Percentiles rank a stretch among this genome's conserved stretches.
These are phyloP conservation scores for Polyommatus icarus DNA, from an alignment of 2,888 invertebrate species.

Conservation along the genomic window DNA sequence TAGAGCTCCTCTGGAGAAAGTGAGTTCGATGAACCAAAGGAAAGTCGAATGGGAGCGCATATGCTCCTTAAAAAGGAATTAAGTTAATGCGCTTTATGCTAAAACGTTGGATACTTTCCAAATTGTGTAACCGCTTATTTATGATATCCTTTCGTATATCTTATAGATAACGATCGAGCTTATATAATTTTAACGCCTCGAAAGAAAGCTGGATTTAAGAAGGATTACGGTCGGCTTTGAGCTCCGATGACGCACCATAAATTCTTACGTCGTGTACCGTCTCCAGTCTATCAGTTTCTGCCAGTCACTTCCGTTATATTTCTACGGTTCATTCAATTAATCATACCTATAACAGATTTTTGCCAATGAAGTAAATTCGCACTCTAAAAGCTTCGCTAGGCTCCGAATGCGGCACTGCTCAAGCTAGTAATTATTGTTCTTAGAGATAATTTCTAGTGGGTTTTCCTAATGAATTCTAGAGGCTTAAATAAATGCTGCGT, in stretches of 20 bases:
- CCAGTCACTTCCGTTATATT: too few relatives aligned
- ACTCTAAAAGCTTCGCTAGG: too few relatives aligned
- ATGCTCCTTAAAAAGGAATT: slow-evolving; percentile 29
- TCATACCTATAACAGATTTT: too few relatives aligned
- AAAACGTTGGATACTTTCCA: slow-evolving; percentile 8
- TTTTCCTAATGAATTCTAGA: neutral
- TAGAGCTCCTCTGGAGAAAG: slow-evolving; percentile 67
- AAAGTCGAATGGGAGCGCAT: slow-evolving; percentile 54
- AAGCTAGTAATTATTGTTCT: neutral
- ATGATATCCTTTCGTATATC: neutral
- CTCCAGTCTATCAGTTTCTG: too few relatives aligned
- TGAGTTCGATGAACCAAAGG: slow-evolving; percentile 78
- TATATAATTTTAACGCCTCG: slow-evolving; percentile 5
- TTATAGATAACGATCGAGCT: neutral
- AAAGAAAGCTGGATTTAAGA: neutral
- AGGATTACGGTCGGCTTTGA: slow-evolving; percentile 4
- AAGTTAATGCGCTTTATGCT: slow-evolving; percentile 2
- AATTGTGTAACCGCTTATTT: slow-evolving; percentile 15
- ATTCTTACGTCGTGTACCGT: neutral
- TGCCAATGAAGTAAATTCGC: too few relatives aligned
- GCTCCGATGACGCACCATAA: neutral
- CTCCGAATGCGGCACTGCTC: too few relatives aligned
- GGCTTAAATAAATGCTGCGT: slow-evolving; percentile 2
- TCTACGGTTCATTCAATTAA: neutral
- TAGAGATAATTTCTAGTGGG: neutral